Base-by-base conservation (phyloP, 2,113 vertebrate species). In the Jaculus jaculus region DNA sequence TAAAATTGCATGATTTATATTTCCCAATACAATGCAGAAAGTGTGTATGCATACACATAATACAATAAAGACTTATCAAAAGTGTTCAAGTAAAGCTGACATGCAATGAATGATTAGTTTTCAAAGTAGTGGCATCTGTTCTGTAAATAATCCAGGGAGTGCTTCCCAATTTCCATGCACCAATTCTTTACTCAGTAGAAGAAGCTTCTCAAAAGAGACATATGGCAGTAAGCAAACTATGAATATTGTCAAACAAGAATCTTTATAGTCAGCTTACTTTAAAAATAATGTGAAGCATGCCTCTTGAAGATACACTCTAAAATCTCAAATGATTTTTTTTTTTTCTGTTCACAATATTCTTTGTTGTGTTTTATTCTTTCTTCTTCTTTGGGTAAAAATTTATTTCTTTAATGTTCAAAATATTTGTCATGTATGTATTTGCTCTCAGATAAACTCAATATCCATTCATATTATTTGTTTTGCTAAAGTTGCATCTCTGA, bases 101-200 rank as follows among this genome's bases (percentile, higher is more conserved):
- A 94, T 83, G 61, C 93, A 90, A 94, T 96, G 95, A 96, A 89
- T 92, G 84, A 93, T 93, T 84, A 58, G 69, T 91, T 88, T 90
- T 83, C 73, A 90, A 66, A 94, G 66, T 28, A 75, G 28, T 20
- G 54, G 66, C 90, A 93, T 95, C 95, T 96, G 95, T 30, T 94
- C 54, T 89, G 84, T 84, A 91, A 89, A 47, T 90, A 91, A 92
- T 90, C 51, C 82, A 94, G 84, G 69, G 42, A 81, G 74, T 34
- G 34, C 37, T 90, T 90, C 89, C 87, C 78, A 85, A 68, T 83
- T 91, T 75, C 54, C 66, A 75, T 54, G 60, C 84, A 74, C 82
- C 71, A 83, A 28, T 47, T 87, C 60, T 90, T 92, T 68, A 78
- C 85, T 93, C 90, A 93, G 75, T 83, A 74, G 87, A 93, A 21